Percentiles rank a stretch among this genome's conserved stretches.
Conservation (phyloP, 2,888 invertebrate genomes). For the Hypsopygia costalis region DNA sequence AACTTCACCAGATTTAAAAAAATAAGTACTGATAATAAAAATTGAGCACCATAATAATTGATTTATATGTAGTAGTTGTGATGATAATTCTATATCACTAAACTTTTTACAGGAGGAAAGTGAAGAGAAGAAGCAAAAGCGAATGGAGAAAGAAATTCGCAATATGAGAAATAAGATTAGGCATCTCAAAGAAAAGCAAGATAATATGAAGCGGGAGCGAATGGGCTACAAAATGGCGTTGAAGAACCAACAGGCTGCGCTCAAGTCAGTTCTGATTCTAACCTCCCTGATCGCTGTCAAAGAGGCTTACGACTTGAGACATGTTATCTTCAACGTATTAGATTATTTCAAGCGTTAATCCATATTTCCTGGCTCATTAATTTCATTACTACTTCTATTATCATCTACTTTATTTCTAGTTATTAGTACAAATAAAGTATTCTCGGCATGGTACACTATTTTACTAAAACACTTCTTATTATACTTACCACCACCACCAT, state of each 20-base stretch:
- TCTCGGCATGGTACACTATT: conserved; percentile 1
- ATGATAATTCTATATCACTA: too few species aligned
- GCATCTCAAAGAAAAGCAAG: conserved; percentile 86
- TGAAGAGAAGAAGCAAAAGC: conserved; percentile 82
- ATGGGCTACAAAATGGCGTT: conserved; percentile 88
- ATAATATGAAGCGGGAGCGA: conserved; percentile 89
- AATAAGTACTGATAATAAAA: too few species aligned
- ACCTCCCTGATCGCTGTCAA: conserved; percentile 14
- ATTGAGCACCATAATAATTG: too few species aligned
- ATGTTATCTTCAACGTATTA: conserved; percentile 7
- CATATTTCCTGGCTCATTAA: not conserved
- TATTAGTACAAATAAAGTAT: not conserved
- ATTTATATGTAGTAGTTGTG: too few species aligned
- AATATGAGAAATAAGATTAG: conserved; percentile 84
- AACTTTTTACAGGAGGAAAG: conserved; percentile 69
- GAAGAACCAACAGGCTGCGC: conserved; percentile 88
- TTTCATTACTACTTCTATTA: not conserved
- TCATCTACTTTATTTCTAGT: not conserved
- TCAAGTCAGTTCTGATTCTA: conserved; percentile 73
- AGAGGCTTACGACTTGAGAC: conserved; percentile 13
- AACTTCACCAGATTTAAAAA: too few species aligned
- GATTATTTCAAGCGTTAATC: conserved; percentile 2
- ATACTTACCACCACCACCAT: not conserved
- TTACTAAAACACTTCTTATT: not conserved
- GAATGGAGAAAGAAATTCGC: conserved; percentile 81